phyloP scores from a whole-genome alignment of 64 coral and sea anemone genomes.

The Acropora yongei region DNA sequence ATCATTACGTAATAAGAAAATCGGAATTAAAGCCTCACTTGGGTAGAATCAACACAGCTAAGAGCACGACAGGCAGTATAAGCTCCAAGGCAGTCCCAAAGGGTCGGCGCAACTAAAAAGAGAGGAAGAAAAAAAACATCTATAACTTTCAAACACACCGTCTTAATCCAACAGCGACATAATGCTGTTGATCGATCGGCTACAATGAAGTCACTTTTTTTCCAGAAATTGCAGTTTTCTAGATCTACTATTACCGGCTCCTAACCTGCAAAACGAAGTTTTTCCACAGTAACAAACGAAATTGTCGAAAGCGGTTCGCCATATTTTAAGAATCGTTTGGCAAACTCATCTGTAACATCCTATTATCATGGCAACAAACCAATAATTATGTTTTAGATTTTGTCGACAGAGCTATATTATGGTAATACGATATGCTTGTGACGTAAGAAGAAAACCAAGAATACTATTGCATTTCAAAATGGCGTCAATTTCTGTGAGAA shows the following conservation, averaged over 20 bases:
- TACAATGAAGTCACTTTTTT: no score
- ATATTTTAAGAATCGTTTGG: slow-evolving; percentile 2
- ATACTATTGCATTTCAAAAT: no score
- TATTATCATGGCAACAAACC: not conserved
- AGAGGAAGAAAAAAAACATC: no score
- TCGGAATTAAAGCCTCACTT: slow-evolving; percentile 56
- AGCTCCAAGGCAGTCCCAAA: slow-evolving; percentile 93
- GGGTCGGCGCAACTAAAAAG: slow-evolving; percentile 79
- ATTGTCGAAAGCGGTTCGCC: slow-evolving; percentile 92
- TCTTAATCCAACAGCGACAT: no score
- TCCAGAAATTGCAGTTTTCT: not conserved
- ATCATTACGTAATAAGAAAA: not conserved
- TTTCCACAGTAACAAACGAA: slow-evolving; percentile 96
- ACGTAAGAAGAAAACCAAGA: no score
- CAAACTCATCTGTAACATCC: not conserved
- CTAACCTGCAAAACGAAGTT: slow-evolving; percentile 98
- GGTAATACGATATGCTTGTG: no score
- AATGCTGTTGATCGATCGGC: not conserved
- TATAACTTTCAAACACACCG: no score
- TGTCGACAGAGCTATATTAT: no score
- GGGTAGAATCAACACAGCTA: slow-evolving; percentile 80
- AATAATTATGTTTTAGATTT: no score
- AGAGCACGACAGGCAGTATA: slow-evolving; percentile 75
- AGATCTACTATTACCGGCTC: not conserved
- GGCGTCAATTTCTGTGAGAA: no score